Base-by-base conservation (phyloP, 2,113 vertebrate species). In the Upupa epops region DNA sequence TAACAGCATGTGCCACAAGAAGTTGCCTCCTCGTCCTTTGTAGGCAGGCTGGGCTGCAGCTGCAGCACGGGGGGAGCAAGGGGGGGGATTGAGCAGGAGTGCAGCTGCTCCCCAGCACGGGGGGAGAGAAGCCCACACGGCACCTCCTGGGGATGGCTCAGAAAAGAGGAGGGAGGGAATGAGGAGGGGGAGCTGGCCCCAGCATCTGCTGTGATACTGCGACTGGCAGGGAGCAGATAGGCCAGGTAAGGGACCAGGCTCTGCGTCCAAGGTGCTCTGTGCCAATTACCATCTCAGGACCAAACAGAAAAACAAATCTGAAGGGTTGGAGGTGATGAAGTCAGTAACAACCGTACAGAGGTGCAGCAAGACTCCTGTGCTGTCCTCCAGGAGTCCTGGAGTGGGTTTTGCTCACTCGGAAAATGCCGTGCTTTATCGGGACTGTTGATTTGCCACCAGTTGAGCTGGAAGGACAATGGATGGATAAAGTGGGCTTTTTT, bases 1-100 rank as follows among this genome's bases (percentile, higher is more conserved):
- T 83, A 93, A 45, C 75, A 88, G 88, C 92, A 91, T 93, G 86
- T 90, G 95, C 94, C 88, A 86, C 90, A 66, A 74, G 87, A 95
- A 94, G 79, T 95, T 96, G 80, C 40, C 86, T 78, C 49, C 77
- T 78, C 9, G 0, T 80, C 91, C 92, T 96, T 96, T 95, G 92
- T 95, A 71, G 95, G 48, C 86, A 86, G 89, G 94, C 79, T 83
- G 83, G 83, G 91, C 92, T 96, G 94, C 95, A 95, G 95, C 95
- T 96, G 95, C 92, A 45, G 2, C 2, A 11, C 24, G 29, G 92
- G 94, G 86, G 92, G 87, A 77, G 82, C 3, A 11, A 17, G 70
- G 81, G 65, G 79, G 45, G 80, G 81, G 32, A 70, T 52, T 15
- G 72, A 88, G 90, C 86, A 77, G 88, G 90, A 91, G 80, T 9